Base-by-base conservation (phyloP, 1,140 invertebrate genomes). In the Papilio polyxenes region DNA sequence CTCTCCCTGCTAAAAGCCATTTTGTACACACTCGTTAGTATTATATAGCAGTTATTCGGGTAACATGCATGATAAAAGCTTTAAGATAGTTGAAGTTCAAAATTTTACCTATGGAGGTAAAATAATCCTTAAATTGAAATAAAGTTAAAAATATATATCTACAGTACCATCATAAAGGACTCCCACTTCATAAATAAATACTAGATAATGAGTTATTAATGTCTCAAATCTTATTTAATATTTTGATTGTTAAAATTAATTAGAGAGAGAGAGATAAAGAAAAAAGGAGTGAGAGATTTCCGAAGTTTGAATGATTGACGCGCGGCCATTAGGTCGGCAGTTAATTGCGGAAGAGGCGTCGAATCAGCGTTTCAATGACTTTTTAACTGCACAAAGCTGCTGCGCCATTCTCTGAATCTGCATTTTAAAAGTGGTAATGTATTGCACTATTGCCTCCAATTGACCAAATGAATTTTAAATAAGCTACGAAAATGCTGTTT, bases 381-480 rank as follows among this genome's bases (percentile, higher is more conserved):
- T 78, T 80, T 80, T 80, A 80, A 80, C 78, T 40, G 59, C 62
- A 80, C 78, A 80, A 80, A 80, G 78, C 78, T 80, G 78, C 65
- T 37, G 23, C 62, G 65, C 62, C 78, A 23, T 80, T 69, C 78
- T 51, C 59, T 80, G 78, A 69, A 80, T 80, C 59, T 80, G 78
- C 78, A 69, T 80, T 80, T 80, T 59, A 69, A 80, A 80, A 80
- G 56, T 80, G 59, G 20, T 65, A 69, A 69, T 80, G 62, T 80
- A 80, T 69, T 80, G 78, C 59, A 69, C 62, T 80, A 80, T 69
- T 49, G 40, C 59, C 11, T 62, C 48, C 13, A 80, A 69, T 69
- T n/a, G 59, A 65, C 23, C 59, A 23, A 53, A 40, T 65, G 59
- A 48, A 80, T 80, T 72, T 80, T 48, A 65, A 80, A 80, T 80